A percentile compares a stretch with the other conserved stretches of the same genome.
Conservation (phyloP, 2,888 invertebrate genomes). For the Ornithoptera alexandrae region DNA sequence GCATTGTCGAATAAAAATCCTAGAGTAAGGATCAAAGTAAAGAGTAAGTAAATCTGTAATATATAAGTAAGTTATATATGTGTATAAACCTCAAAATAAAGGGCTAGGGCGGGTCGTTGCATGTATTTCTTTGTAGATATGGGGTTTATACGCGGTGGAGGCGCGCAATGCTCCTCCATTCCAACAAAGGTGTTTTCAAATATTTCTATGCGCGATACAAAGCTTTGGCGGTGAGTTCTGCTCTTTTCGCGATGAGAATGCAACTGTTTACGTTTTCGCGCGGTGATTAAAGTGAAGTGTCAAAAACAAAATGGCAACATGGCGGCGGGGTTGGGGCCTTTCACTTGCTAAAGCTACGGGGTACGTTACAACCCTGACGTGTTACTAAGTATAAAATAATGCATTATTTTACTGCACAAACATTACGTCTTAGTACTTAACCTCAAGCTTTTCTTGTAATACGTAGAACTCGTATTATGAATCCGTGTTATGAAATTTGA, state of each 20-base stretch:
- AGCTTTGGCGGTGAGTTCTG: conserved; percentile 49
- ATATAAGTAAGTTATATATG: neutral
- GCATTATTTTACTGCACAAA: too few relatives aligned
- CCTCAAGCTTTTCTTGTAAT: too few relatives aligned
- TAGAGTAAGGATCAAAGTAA: too few relatives aligned
- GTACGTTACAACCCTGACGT: conserved; percentile 60
- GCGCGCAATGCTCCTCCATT: conserved; percentile 40
- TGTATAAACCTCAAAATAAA: neutral
- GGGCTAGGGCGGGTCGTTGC: conserved; percentile 3
- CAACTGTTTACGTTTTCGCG: conserved; percentile 70
- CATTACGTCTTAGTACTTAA: too few relatives aligned
- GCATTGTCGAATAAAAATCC: too few relatives aligned
- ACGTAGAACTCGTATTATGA: too few relatives aligned
- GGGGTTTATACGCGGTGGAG: conserved; percentile 25
- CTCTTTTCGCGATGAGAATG: conserved; percentile 74
- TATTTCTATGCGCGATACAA: conserved; percentile 43
- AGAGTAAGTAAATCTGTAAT: too few relatives aligned
- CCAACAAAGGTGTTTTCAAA: conserved; percentile 44
- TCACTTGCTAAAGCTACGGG: conserved; percentile 46
- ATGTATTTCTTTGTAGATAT: conserved; percentile 26
- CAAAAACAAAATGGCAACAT: conserved; percentile 72
- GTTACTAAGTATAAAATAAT: conserved; percentile 5
- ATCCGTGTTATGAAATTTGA: too few relatives aligned
- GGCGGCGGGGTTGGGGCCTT: conserved; percentile 46
- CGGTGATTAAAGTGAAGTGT: conserved; percentile 79